Evolutionary conservation across 2,888 invertebrate species (phyloP), one percentile per base, ranked within the genome.

Genomic region (Kuschelorhynchus macadamiae): DNA sequence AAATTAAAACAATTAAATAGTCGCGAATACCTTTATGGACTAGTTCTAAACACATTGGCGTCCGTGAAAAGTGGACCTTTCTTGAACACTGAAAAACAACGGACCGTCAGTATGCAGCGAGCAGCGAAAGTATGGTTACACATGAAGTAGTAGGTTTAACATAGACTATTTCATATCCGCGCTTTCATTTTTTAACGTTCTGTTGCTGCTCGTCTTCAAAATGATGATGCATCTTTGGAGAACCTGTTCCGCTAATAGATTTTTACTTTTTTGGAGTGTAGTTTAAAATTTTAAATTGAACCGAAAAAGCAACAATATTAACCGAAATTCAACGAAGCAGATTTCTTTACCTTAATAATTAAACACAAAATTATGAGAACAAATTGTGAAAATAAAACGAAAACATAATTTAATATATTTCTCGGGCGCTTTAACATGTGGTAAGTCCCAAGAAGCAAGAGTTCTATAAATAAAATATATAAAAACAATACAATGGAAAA

Each of bases 121-220:
- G 20, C 25, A 63, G 52, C 63, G 63, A 63, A 63, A 63, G 63
- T 63, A 39, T 9, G 52, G 52, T 21, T 52, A 17, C 44, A 44
- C 61, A n/a, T 20, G 33, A 4, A 32, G 61, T 52, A 62, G 61
- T 55, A 63, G 57, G 47, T 57, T 56, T n/a, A 20, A n/a, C 12
- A 17, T 59, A 49, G 41, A 16, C 41, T 32, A 63, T 33, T 14
- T 18, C 12, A 55, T 16, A 39, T 55, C 63, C 20, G 52, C 42
- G 63, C 63, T 63, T 63, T 63, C 63, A 44, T 62, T 63, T 63
- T 57, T 57, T 57, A 36, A 7, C 25, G 4, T 25, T 44, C n/a
- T 8, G 11, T 50, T 60, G 50, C 60, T 20, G 46, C 60, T 49
- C 50, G 20, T 39, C 47, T 49, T 49, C 44, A 16, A 39, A 39